These are phyloP conservation scores for Hydractinia echinata DNA, from an alignment of 30 jellyfish, hydroid and myxozoan species.

Conservation along the genomic window DNA sequence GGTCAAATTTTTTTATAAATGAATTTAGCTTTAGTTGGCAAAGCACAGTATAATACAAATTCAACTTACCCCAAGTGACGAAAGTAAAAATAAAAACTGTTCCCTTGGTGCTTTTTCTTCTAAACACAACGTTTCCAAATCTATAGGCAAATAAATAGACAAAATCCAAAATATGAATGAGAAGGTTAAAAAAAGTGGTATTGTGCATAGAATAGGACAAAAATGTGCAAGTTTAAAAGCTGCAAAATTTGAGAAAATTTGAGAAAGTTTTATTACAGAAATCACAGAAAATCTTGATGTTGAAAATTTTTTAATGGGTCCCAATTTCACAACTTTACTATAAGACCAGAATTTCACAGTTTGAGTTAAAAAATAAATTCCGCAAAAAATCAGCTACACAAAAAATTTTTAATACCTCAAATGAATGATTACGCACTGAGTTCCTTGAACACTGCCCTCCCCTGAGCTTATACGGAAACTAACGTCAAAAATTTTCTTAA, in stretches of 20 bases:
- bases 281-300: not conserved
- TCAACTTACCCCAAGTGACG: slow-evolving; percentile 63
- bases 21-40: not conserved
- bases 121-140: slow-evolving; percentile 69
- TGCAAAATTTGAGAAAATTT: not conserved
- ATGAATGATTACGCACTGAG: too few relatives aligned
- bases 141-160: slow-evolving; percentile 25
- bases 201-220: too few relatives aligned
- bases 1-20: not conserved
- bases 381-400: too few relatives aligned
- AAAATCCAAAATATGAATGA: not conserved
- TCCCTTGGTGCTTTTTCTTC: slow-evolving; percentile 72
- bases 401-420: too few relatives aligned
- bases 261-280: not conserved
- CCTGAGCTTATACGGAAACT: too few relatives aligned
- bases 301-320: not conserved
- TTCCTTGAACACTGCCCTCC: too few relatives aligned
- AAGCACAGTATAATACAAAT: not conserved
- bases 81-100: slow-evolving; percentile 55
- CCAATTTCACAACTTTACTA: too few relatives aligned
- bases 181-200: not conserved
- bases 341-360: too few relatives aligned
- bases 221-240: too few relatives aligned
- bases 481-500: too few relatives aligned
- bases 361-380: too few relatives aligned